A percentile compares a stretch with the other conserved stretches of the same genome.
phyloP scores from a whole-genome alignment of 2,113 vertebrate genomes.

The Natator depressus region DNA sequence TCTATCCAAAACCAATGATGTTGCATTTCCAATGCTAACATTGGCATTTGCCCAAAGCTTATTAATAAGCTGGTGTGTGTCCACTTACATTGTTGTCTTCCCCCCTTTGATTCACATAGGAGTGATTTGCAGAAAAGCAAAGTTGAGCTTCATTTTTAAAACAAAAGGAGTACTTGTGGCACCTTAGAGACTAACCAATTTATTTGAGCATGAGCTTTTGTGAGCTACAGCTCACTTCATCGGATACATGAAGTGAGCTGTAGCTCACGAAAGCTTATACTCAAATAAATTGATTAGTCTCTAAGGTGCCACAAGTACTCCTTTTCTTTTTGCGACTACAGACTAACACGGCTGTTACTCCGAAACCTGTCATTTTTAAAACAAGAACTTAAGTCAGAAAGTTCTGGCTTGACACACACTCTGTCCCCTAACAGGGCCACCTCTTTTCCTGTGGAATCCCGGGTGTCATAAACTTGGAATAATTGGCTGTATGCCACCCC shows the following conservation, averaged over 20 bases:
- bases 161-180: no score
- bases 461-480: accelerated
- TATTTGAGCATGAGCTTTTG: no score
- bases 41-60: conserved; percentile 50
- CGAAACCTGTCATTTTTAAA: accelerated
- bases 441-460: neutral
- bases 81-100: conserved; percentile 43
- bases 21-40: neutral
- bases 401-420: neutral
- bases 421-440: neutral
- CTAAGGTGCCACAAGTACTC: no score
- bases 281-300: no score
- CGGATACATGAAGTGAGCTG: no score
- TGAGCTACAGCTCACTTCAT: no score
- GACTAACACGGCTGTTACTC: no score
- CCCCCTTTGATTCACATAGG: conserved; percentile 41
- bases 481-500: neutral
- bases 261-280: no score
- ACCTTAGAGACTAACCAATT: no score
- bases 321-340: no score
- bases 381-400: neutral
- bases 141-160: neutral
- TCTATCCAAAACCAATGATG: neutral
- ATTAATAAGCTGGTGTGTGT: conserved; percentile 63
- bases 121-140: conserved; percentile 64